Evolutionary conservation across 2,797 vertebrate species (phyloP).

Genomic region (Parauchenoglanis ngamensis): DNA sequence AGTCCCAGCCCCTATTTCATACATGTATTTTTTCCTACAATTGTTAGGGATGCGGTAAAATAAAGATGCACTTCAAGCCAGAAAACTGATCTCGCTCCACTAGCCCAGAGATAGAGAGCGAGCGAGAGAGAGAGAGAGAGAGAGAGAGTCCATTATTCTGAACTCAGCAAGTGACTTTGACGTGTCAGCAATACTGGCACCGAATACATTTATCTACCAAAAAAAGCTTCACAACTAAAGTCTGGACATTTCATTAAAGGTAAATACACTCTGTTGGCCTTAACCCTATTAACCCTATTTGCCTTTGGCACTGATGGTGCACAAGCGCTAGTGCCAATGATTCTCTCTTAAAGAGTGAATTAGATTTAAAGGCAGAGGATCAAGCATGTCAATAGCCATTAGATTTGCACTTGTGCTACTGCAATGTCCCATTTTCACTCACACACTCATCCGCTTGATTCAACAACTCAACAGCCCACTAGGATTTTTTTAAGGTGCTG

Average conservation of each 20-base stretch:
- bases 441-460: conserved; percentile 14
- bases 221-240: conserved; percentile 38
- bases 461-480: background rate
- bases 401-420: conserved; percentile 55
- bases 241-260: conserved; percentile 59
- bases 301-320: conserved; percentile 63
- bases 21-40: background rate
- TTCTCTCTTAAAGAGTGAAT: conserved; percentile 69
- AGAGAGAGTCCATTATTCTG: conserved; percentile 31
- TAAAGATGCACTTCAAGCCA: background rate
- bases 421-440: conserved; percentile 32
- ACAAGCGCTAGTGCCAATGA: conserved; percentile 57
- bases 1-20: background rate
- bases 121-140: background rate
- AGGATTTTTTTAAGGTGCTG: background rate
- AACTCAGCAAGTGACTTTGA: conserved; percentile 29
- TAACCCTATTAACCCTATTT: conserved; percentile 59
- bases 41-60: background rate
- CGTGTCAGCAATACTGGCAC: conserved; percentile 50
- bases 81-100: background rate
- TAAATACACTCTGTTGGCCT: conserved; percentile 60
- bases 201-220: conserved; percentile 47
- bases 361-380: conserved; percentile 74
- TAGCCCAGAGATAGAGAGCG: background rate
- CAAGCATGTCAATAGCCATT: conserved; percentile 76